Evolutionary conservation across 2,113 vertebrate genomes (phyloP), one percentile per base, ranked within the genome.

Genomic region (Myiagra hebetior): DNA sequence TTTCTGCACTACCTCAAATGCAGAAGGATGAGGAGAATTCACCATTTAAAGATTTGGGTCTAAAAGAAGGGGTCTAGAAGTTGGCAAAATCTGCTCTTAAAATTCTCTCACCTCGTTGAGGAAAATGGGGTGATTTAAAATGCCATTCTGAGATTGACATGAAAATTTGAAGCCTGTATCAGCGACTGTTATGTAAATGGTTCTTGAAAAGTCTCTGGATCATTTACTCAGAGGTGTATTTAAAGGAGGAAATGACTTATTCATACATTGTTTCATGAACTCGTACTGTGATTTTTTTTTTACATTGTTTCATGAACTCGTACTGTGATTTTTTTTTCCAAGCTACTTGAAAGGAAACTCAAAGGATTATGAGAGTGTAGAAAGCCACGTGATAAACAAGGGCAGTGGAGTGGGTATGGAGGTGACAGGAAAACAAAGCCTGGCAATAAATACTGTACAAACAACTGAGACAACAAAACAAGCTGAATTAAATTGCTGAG

Each of bases 211-310:
- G 52, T 37, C 87, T 87, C 87, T 92, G 83, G 92, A 87, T 88
- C 93, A 91, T 96, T 95, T 95, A 94, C 92, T 95, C 77, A 88
- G 85, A 96, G 82, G 57, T 6, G 15, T 95, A 96, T 96, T 94
- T 91, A 96, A 98, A 94, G 85, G 59, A 95, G 90, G 79, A 96
- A 95, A 94, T 97, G 85, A 97, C 65, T 97, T 97, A 96, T 92
- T 94, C 91, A 93, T 92, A 73, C 74, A 82, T 63, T 85, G 88
- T 96, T 94, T 95, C 82, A 91, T 72, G 87, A 91, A 85, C 70
- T 94, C 84, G 49, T 68, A 85, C 91, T 97, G 77, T 60, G 68
- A 78, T 80, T 24, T 79, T 35, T 75, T 23, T 35, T n/a, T n/a
- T 92, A 73, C 74, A 82, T 63, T 85, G 88, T 96, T 94, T 95